Evolutionary conservation across 2,797 vertebrate species (phyloP), one percentile per base, ranked within the genome.

Genomic region (Falco rusticolus): DNA sequence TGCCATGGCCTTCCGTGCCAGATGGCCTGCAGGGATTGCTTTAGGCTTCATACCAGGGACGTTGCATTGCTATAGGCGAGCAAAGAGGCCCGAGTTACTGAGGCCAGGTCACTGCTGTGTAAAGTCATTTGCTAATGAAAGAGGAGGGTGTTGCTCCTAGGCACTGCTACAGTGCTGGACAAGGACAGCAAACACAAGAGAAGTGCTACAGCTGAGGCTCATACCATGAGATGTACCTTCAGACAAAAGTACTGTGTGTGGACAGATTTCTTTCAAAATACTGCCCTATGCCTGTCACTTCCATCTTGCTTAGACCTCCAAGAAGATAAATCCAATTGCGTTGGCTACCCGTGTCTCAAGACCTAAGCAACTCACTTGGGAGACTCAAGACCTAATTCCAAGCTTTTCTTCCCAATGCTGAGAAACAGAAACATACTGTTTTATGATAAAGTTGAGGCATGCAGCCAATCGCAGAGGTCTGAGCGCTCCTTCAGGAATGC

Each of bases 201-300:
- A 22, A 59, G 16, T 20, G 47, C 29, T n/a, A 7, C 81, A 72
- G 51, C 48, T 76, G 64, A 48, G 39, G 17, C 17, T 65, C 26
- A 34, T 76, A 56, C 0, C 8, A 4, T 20, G 21, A 48, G 39
- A n/a, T 29, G 34, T 25, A 63, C 11, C 59, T 79, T 54, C 59
- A 69, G 34, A 22, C 7, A 71, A 61, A 9, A 2, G 41, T 34
- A 45, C 29, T 3, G 0, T 0, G 0, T 22, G 16, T 31, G 39
- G 18, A 16, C 6, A 3, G 24, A 45, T 77, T 75, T 72, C 48
- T 45, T 22, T 43, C 56, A 68, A 77, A 84, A 37, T 13, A 17
- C n/a, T 60, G 37, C 12, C 57, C 29, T 37, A 3, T 24, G 4
- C 10, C 37, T 65, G 24, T 7, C 34, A 53, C 20, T 37, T 82